A percentile compares a stretch with the other conserved stretches of the same genome.
These are phyloP conservation scores for Pocota personata DNA, from an alignment of 2,888 invertebrate species.

Conservation along the genomic window DNA sequence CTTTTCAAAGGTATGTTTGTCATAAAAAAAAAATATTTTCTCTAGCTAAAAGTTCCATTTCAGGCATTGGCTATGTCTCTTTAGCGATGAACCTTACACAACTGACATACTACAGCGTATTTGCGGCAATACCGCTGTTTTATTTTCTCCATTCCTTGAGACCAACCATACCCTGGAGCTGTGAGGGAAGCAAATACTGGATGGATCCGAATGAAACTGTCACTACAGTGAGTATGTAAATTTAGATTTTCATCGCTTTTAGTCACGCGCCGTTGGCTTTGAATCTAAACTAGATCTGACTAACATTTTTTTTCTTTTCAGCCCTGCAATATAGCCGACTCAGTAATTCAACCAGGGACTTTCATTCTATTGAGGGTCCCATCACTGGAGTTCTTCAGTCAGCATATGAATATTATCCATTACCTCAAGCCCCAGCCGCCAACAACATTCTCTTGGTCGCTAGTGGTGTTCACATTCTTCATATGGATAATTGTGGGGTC, in stretches of 20 bases:
- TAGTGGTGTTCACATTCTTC: constrained; percentile 57
- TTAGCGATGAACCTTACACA: constrained; percentile 90
- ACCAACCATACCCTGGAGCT: constrained; percentile 90
- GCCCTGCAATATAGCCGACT: constrained; percentile 57
- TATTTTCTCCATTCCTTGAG: constrained; percentile 89
- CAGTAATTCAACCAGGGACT: constrained; percentile 16
- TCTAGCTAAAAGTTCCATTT: neutral
- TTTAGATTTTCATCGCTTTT: neutral
- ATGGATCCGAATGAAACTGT: constrained; percentile 62
- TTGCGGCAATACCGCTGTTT: constrained; percentile 84
- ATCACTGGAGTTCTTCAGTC: constrained; percentile 64
- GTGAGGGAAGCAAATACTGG: constrained; percentile 84
- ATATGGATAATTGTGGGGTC: constrained; percentile 55
- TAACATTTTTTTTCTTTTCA: neutral
- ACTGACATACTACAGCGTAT: constrained; percentile 87
- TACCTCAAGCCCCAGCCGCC: constrained; percentile 49
- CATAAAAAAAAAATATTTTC: too few relatives aligned
- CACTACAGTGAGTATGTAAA: constrained; percentile 58
- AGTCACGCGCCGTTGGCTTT: too few relatives aligned
- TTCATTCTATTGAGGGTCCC: constrained; percentile 49
- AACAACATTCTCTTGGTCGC: constrained; percentile 77
- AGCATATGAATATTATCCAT: constrained; percentile 73
- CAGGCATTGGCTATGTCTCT: constrained; percentile 94
- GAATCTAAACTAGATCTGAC: neutral
- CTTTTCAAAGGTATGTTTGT: constrained; percentile 90